Evolutionary conservation across 2,797 vertebrate species (phyloP).

Genomic region (Delichon dasypus): DNA sequence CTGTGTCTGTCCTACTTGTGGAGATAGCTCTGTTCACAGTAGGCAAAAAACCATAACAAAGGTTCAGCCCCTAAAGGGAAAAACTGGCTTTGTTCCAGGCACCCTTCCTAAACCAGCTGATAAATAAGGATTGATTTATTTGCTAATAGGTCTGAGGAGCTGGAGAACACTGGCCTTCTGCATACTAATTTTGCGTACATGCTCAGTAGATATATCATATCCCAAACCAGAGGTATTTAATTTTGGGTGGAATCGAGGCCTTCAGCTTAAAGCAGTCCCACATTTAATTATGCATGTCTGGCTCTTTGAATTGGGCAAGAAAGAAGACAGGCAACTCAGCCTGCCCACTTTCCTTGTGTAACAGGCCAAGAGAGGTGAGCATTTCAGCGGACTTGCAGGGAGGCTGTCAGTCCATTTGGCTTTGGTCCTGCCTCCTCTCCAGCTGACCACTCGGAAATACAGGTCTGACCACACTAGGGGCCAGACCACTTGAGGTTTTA

Average conservation of each 20-base stretch:
- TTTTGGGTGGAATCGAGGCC: not conserved
- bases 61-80: not conserved
- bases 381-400: not conserved
- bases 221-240: not conserved
- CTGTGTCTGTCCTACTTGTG: fast-evolving
- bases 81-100: conserved; percentile 5
- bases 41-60: not conserved
- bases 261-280: not conserved
- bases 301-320: not conserved
- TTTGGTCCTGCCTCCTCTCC: not conserved
- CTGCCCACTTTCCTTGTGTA: not conserved
- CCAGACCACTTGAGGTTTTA: not conserved
- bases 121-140: not conserved
- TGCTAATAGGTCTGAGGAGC: not conserved
- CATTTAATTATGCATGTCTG: not conserved
- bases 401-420: fast-evolving
- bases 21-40: not conserved
- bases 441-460: not conserved
- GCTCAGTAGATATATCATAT: not conserved
- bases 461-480: not conserved
- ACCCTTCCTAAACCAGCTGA: not conserved
- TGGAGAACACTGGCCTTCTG: not conserved
- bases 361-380: not conserved
- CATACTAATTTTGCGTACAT: not conserved
- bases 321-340: not conserved